These are phyloP conservation scores for Scotopteryx bipunctaria DNA, from an alignment of 2,888 invertebrate species.

Conservation along the genomic window DNA sequence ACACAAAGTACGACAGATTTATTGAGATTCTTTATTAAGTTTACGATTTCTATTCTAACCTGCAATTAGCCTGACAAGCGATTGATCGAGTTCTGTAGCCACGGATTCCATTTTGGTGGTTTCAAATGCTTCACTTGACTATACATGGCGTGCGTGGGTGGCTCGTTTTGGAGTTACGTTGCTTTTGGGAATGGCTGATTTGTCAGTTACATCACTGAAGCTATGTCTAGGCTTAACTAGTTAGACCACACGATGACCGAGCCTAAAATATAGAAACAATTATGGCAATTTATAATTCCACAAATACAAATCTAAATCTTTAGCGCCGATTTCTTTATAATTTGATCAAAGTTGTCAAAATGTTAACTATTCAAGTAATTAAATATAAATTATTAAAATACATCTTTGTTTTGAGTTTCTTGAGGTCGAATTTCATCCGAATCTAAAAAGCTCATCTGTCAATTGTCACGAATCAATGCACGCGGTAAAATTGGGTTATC, in stretches of 20 bases:
- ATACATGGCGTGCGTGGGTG: slow-evolving; percentile 31
- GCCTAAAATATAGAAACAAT: too few relatives aligned
- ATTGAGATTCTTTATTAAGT: slow-evolving; percentile 39
- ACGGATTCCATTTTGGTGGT: slow-evolving; percentile 30
- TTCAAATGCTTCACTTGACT: slow-evolving; percentile 31
- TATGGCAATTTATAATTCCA: too few relatives aligned
- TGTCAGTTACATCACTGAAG: slow-evolving; percentile 12
- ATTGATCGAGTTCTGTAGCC: slow-evolving; percentile 47
- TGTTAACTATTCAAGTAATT: too few relatives aligned
- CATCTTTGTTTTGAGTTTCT: too few relatives aligned
- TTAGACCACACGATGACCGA: too few relatives aligned
- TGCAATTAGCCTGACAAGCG: slow-evolving; percentile 49
- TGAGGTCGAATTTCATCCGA: background rate
- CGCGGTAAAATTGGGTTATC: slow-evolving; percentile 25
- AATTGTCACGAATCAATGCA: background rate
- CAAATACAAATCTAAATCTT: too few relatives aligned
- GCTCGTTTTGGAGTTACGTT: slow-evolving; percentile 8
- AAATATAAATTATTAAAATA: too few relatives aligned
- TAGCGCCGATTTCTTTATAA: too few relatives aligned
- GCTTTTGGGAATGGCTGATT: slow-evolving; percentile 17
- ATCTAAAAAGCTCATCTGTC: background rate
- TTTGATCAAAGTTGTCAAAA: too few relatives aligned
- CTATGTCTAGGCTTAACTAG: slow-evolving; percentile 10
- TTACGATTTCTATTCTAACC: slow-evolving; percentile 43
- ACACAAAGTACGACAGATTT: slow-evolving; percentile 21